Conservation (phyloP, 2,797 vertebrate species). For the Bovichtus diacanthus region DNA sequence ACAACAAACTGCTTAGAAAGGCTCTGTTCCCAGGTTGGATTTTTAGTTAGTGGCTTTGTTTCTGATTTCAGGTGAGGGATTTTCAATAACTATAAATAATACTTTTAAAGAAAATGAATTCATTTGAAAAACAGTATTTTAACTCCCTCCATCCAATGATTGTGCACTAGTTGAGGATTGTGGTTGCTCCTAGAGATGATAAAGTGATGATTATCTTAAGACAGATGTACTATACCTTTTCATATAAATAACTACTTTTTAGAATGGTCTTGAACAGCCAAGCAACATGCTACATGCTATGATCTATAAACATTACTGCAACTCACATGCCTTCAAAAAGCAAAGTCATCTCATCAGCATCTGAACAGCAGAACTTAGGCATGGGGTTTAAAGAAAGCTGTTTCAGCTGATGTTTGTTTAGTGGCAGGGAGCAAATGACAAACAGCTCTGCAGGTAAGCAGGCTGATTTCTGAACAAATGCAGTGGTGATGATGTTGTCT, state of each 20-base stretch:
- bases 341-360: conserved; percentile 28
- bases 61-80: not conserved
- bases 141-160: not conserved
- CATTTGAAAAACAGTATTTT: not conserved
- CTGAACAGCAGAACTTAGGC: conserved; percentile 23
- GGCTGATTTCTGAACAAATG: conserved; percentile 13
- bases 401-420: conserved; percentile 14
- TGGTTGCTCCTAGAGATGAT: not conserved
- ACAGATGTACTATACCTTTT: not conserved
- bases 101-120: not conserved
- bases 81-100: not conserved
- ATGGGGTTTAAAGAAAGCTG: not conserved
- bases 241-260: not conserved
- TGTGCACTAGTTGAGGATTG: not conserved
- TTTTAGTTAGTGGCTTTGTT: not conserved
- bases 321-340: conserved; percentile 1
- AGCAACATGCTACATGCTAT: not conserved
- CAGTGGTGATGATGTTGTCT: not conserved
- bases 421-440: conserved; percentile 38
- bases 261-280: not conserved
- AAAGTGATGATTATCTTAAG: conserved; percentile 17
- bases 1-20: not conserved
- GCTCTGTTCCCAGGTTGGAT: not conserved
- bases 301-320: not conserved
- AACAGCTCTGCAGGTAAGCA: conserved; percentile 36